Evolutionary conservation across 2,797 vertebrate species (phyloP).

Genomic region (Loris lydekkerianus): DNA sequence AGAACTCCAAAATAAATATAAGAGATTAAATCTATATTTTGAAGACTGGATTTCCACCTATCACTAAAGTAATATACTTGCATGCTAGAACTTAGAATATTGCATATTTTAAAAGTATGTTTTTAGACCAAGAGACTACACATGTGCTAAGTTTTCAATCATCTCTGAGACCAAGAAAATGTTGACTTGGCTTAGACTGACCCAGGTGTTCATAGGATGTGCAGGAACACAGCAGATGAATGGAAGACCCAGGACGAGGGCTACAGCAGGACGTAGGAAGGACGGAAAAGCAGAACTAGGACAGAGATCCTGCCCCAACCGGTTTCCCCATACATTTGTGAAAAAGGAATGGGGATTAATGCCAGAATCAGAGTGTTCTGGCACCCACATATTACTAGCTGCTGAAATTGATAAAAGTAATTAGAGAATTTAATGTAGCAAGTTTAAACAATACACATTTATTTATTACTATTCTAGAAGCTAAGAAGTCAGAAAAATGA

Average conservation of each 20-base stretch:
- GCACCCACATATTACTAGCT: background rate
- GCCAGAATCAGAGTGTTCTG: background rate
- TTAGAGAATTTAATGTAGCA: background rate
- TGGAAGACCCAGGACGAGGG: background rate
- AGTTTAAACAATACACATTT: background rate
- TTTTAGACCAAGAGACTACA: background rate
- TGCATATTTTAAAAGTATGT: background rate
- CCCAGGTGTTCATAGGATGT: background rate
- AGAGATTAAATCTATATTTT: background rate
- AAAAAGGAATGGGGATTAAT: background rate
- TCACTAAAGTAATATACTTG: background rate
- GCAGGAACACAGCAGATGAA: background rate
- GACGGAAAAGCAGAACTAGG: background rate
- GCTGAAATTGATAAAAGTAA: background rate
- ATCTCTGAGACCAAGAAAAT: background rate
- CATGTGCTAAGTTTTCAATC: background rate
- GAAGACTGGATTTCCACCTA: background rate
- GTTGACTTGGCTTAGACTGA: background rate
- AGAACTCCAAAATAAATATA: background rate
- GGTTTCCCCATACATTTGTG: background rate
- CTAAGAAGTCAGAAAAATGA: background rate
- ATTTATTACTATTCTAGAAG: background rate
- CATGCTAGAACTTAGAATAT: background rate
- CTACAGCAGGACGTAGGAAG: background rate
- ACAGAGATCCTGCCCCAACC: background rate